Evolutionary conservation across 2,113 vertebrate genomes (phyloP), one percentile per base, ranked within the genome.

Genomic region (Lasiurus cinereus): DNA sequence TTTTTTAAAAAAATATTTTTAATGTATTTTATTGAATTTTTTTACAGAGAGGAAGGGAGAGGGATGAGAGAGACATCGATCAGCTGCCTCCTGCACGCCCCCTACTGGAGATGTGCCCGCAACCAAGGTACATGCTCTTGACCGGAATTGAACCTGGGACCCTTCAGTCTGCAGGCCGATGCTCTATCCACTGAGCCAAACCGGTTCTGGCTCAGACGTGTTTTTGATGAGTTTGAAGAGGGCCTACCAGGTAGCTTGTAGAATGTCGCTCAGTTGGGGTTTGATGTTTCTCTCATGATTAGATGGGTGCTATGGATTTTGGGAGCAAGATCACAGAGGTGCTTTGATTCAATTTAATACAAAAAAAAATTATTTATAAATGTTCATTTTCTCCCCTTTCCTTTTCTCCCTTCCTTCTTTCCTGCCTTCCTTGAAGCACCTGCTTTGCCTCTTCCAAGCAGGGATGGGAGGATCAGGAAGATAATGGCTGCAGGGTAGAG

Each of bases 331-430:
- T 62, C 66, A 48, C 36, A 67, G n/a, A 56, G 10, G n/a, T 83
- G 39, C 27, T 72, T 83, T 62, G 48, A 69, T 79, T 56, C 39
- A 64, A 67, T 69, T 66, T 74, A 73, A 56, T 87, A 19, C 36
- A 91, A 94, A 93, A 76, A 29, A 10, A 79, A 73, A 46, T 64
- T 70, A 84, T 48, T 93, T 69, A 33, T 33, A 27, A 79, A 93
- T 36, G 21, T 82, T 70, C 15, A 15, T 66, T 54, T 29, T 24
- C 59, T 21, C 24, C 46, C 6, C 4, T 15, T 19, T 24, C 21
- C 16, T n/a, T 77, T 7, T 21, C 16, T 52, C 10, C 48, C 56
- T 74, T 8, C 73, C 33, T 70, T 22, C 46, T 43, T 54, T 27
- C 27, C 52, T 33, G 21, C 50, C 2, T 3, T 24, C 29, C 15